Percentiles rank a stretch among this genome's conserved stretches.
Conservation (phyloP, 2,113 vertebrate species). For the Melierax canorus region DNA sequence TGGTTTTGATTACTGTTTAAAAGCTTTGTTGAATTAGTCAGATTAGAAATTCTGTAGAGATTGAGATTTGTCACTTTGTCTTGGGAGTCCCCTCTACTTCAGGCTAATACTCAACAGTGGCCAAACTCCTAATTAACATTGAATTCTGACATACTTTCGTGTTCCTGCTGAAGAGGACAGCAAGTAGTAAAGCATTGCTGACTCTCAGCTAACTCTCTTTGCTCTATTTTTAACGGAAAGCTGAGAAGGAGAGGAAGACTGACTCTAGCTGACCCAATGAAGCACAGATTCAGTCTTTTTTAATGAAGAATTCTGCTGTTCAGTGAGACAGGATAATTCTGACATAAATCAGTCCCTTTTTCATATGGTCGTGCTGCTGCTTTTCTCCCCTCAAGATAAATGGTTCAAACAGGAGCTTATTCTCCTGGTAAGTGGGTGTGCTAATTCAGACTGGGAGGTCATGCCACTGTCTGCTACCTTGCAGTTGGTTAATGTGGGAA, state of each 20-base stretch:
- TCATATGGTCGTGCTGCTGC: neutral
- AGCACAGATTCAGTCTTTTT: neutral
- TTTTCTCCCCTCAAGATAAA: conserved; percentile 15
- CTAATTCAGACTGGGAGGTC: conserved; percentile 19
- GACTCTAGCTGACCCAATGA: neutral
- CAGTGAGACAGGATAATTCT: conserved; percentile 1
- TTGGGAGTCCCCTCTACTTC: neutral
- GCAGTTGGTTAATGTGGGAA: neutral
- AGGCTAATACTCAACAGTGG: neutral
- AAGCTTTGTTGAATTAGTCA: neutral
- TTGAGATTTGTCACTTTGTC: neutral
- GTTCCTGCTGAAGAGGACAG: neutral
- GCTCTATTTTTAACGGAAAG: neutral
- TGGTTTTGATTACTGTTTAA: neutral
- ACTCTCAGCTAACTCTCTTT: neutral
- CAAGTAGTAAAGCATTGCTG: neutral
- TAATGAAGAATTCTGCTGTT: conserved; percentile 26
- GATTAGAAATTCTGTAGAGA: neutral
- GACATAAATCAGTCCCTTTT: conserved; percentile 41
- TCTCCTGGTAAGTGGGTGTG: neutral
- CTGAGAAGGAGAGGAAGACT: neutral
- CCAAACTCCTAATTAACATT: neutral
- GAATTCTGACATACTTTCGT: neutral
- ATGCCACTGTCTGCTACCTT: neutral
- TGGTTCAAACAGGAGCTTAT: neutral